phyloP scores from a whole-genome alignment of 1,140 invertebrate species.

The Drosophila mauritiana region DNA sequence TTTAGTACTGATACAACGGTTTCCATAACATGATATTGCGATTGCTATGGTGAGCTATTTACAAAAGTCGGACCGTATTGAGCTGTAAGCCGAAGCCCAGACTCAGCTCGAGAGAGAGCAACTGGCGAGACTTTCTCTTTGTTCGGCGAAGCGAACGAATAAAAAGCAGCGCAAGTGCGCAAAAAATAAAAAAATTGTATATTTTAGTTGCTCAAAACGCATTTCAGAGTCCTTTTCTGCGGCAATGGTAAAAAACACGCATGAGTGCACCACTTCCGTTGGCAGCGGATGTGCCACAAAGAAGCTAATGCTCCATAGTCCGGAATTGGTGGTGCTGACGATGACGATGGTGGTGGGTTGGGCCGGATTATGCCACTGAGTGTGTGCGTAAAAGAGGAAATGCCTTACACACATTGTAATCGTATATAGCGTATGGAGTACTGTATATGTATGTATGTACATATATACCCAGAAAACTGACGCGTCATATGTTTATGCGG shows the following conservation, averaged over 20 bases:
- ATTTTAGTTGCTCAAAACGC: too few relatives aligned
- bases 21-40: too few relatives aligned
- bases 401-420: slow-evolving; percentile 42
- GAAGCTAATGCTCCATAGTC: slow-evolving; percentile 49
- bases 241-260: slow-evolving; percentile 57
- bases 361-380: slow-evolving; percentile 33
- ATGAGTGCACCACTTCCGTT: slow-evolving; percentile 81
- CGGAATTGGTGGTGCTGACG: slow-evolving; percentile 36
- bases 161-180: slow-evolving; percentile 46
- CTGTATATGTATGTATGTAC: slow-evolving; percentile 12
- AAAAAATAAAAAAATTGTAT: slow-evolving; percentile 1
- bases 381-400: slow-evolving; percentile 68
- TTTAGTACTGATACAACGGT: too few relatives aligned
- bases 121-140: slow-evolving; percentile 73
- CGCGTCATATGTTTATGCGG: slow-evolving; percentile 53
- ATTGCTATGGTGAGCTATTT: not conserved
- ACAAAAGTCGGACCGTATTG: slow-evolving; percentile 3
- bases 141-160: slow-evolving; percentile 62
- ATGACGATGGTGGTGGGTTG: slow-evolving; percentile 18
- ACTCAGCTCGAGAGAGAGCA: slow-evolving; percentile 32
- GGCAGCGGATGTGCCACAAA: slow-evolving; percentile 74
- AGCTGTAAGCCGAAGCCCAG: slow-evolving; percentile 2
- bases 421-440: slow-evolving; percentile 37
- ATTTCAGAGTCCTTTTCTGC: slow-evolving; percentile 18
- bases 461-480: slow-evolving; percentile 31